Evolutionary conservation across 92 coral and sea anemone genomes (phyloP).

Genomic region (Anthopleura xanthogrammica): DNA sequence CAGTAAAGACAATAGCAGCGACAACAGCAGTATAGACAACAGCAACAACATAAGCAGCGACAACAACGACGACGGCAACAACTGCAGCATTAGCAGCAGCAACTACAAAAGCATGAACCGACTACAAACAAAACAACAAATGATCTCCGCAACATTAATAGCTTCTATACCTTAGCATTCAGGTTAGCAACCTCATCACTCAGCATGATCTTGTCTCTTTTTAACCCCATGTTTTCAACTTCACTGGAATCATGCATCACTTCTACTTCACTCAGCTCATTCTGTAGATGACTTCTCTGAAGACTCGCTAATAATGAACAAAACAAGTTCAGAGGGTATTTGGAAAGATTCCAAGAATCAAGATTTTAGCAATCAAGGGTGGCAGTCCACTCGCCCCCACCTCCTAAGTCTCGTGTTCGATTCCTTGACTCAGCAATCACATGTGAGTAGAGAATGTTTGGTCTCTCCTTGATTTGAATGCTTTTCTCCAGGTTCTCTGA

Average conservation of each 20-base stretch:
- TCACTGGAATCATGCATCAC: slow-evolving; percentile 64
- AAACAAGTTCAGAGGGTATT: background rate
- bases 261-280: slow-evolving; percentile 83
- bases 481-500: too few species aligned
- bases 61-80: background rate
- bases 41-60: background rate
- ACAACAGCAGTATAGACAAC: background rate
- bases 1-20: background rate
- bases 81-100: background rate
- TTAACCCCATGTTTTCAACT: slow-evolving; percentile 74
- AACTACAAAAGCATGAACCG: background rate
- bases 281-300: slow-evolving; percentile 80
- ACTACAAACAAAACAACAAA: background rate
- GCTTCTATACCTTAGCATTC: slow-evolving; percentile 69
- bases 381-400: too few species aligned
- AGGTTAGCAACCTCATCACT: slow-evolving; percentile 85
- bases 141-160: too few species aligned
- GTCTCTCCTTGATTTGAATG: too few species aligned
- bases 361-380: too few species aligned
- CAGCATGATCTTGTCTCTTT: slow-evolving; percentile 83
- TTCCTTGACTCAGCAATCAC: too few species aligned
- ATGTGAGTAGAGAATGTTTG: too few species aligned
- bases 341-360: too few species aligned
- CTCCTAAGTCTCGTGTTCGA: too few species aligned
- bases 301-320: slow-evolving; percentile 62